phyloP scores from a whole-genome alignment of 2,113 vertebrate species.

The Prinia subflava region DNA sequence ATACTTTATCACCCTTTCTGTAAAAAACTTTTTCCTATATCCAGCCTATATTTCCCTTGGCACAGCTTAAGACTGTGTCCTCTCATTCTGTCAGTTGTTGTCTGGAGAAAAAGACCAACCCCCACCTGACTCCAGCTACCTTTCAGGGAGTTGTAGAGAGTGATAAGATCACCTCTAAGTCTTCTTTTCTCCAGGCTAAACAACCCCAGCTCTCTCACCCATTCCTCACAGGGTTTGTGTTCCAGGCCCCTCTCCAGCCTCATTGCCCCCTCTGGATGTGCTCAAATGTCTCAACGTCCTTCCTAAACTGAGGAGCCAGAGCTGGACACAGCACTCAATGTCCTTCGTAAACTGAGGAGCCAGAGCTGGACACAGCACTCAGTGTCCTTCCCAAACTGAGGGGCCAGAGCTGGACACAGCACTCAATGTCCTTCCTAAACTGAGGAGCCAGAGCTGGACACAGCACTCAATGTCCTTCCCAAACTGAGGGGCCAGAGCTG shows the following conservation, averaged over 20 bases:
- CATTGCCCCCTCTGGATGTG: not conserved
- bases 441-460: not conserved
- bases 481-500: not conserved
- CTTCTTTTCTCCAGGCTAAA: not conserved
- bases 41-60: not conserved
- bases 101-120: not conserved
- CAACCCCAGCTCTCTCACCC: not conserved
- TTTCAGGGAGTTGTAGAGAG: not conserved
- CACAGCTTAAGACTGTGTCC: not conserved
- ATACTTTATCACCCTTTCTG: not conserved
- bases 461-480: not conserved
- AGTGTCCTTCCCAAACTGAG: not conserved
- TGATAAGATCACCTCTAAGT: not conserved
- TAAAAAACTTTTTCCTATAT: not conserved
- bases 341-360: not conserved
- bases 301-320: not conserved
- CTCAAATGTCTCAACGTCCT: not conserved
- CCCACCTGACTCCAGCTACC: not conserved
- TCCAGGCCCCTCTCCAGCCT: not conserved
- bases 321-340: not conserved
- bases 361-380: not conserved
- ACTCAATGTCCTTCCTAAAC: not conserved
- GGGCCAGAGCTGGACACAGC: not conserved
- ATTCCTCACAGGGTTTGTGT: not conserved
- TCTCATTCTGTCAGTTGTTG: not conserved